Evolutionary conservation across 2,797 vertebrate species (phyloP), one percentile per base, ranked within the genome.

Genomic region (Chelonia mydas): DNA sequence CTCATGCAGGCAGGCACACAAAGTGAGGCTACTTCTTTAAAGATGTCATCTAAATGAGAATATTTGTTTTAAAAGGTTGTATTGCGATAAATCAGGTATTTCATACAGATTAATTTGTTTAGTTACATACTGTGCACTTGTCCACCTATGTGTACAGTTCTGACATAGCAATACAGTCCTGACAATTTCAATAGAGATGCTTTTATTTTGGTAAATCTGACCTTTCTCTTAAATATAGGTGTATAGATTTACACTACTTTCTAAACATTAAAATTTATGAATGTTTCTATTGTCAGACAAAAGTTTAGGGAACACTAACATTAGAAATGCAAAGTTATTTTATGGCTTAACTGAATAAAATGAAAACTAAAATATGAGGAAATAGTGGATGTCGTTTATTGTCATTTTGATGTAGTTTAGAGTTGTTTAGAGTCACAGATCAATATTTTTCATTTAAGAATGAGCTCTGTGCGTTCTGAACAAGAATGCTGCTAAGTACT

Each of bases 41-140:
- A 92, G 78, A 49, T 59, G 78, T 83, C 77, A 76, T 68, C 88
- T 90, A 94, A 96, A 91, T 83, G 88, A 1, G 68, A 95, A 87
- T 91, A 94, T 93, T 94, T 88, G 84, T 41, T 95, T 83, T 88
- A 31, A 49, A 77, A 49, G 47, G 27, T 45, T 77, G 55, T 78
- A 59, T 50, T 79, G 59, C 88, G 88, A 94, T 93, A 95, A 95
- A 88, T 81, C 28, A 51, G 86, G 55, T 88, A 91, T 95, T 95
- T 94, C 95, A 84, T 83, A 93, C 91, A 31, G 47, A 96, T 94
- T 96, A 94, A 81, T 72, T 72, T 84, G 65, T 92, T 95, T 91
- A 86, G 51, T 53, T 86, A 92, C 90, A 84, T 83, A 45, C 54
- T 45, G 61, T 47, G 50, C 86, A 17, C 83, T 82, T 93, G 84